A percentile compares a stretch with the other conserved stretches of the same genome.
These are phyloP conservation scores for Chrysolina oricalcia DNA, from an alignment of 2,888 invertebrate species.

Conservation along the genomic window DNA sequence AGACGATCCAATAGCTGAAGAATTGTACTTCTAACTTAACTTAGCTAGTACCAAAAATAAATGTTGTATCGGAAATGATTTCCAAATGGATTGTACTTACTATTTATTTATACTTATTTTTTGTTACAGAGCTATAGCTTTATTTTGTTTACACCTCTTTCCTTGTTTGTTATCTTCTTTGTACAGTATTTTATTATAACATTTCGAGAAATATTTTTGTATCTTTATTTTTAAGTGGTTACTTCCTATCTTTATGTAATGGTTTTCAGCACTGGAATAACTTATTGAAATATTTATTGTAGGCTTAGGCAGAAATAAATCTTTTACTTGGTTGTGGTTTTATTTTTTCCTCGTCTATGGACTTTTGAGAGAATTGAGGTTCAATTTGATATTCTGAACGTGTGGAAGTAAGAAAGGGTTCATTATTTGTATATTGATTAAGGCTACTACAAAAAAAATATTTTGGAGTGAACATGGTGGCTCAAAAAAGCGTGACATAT, in stretches of 20 bases:
- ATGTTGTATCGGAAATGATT: conserved; percentile 26
- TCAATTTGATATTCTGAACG: background rate
- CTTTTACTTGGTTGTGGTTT: conserved; percentile 31
- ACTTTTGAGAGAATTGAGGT: background rate
- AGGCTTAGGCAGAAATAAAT: conserved; percentile 53
- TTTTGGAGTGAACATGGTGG: no score
- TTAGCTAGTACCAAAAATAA: conserved; percentile 45
- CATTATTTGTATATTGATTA: no score
- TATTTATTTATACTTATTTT: conserved; percentile 41
- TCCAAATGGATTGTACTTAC: conserved; percentile 10
- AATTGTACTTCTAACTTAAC: conserved; percentile 22
- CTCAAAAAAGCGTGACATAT: no score
- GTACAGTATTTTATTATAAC: conserved; percentile 61
- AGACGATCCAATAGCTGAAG: conserved; percentile 10
- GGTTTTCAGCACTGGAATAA: conserved; percentile 53
- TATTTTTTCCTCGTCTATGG: conserved; percentile 1
- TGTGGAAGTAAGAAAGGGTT: no score
- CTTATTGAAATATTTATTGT: conserved; percentile 63
- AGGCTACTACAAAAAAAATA: no score
- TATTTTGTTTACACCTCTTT: conserved; percentile 49
- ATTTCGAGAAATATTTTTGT: conserved; percentile 57
- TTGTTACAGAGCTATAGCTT: conserved; percentile 42
- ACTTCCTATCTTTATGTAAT: conserved; percentile 51
- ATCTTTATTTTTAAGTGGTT: conserved; percentile 56
- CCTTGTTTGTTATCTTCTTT: conserved; percentile 58